Conservation (phyloP, 2,113 vertebrate species). For the Talpa occidentalis region DNA sequence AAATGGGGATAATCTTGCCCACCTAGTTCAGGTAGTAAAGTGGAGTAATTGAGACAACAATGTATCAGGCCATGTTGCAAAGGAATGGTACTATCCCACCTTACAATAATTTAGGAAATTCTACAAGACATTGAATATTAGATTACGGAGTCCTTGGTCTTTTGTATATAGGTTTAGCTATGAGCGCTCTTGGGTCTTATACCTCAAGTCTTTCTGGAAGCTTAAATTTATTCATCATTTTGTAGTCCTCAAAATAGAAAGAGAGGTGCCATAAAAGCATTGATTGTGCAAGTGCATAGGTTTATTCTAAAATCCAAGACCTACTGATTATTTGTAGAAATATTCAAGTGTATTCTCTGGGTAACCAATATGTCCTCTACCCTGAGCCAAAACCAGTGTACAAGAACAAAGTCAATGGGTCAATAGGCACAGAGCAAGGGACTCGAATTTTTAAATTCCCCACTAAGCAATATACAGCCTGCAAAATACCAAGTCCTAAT, state of each 20-base stretch:
- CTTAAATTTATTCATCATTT: neutral
- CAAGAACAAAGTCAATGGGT: neutral
- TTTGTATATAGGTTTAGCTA: neutral
- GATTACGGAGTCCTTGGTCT: neutral
- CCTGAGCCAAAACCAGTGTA: neutral
- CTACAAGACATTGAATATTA: neutral
- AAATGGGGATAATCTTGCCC: neutral
- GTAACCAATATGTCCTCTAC: neutral
- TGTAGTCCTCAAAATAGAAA: constrained; percentile 7
- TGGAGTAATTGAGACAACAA: neutral
- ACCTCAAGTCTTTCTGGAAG: neutral
- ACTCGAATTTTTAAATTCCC: neutral
- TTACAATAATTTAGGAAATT: neutral
- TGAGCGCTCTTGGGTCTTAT: neutral
- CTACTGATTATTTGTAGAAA: neutral
- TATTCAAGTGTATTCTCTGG: neutral
- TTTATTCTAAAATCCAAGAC: neutral
- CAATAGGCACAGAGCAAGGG: neutral
- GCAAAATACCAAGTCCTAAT: neutral
- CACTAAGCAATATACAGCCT: neutral
- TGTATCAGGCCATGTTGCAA: neutral
- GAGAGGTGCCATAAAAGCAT: neutral
- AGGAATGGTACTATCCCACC: neutral
- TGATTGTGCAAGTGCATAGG: neutral
- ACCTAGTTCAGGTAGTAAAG: neutral